Base-by-base conservation (phyloP, 2,797 vertebrate species). In the Melanogrammus aeglefinus region DNA sequence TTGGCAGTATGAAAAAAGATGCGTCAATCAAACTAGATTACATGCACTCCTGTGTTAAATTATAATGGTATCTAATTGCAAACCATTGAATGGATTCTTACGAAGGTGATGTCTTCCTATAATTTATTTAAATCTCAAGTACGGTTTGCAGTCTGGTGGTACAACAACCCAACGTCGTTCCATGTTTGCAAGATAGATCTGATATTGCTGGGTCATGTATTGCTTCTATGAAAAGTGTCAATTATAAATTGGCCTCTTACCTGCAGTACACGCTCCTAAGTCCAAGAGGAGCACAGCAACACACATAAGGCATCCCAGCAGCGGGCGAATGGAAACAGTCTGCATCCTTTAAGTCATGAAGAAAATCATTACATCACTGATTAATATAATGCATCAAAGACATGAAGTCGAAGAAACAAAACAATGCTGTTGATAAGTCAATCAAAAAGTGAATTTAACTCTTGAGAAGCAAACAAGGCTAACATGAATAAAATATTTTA, bases 221-320 rank as follows among this genome's bases (percentile, higher is more conserved):
- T 74, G 24, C 73, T 75, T 21, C 31, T 9, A 12, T 16, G 47
- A 75, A 79, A 24, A 31, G 6, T 76, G 2, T 74, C 1, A 57
- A 9, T n/a, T 8, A 81, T 74, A 38, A 79, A 78, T 75, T 10
- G 44, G 16, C 73, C 31, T 38, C 84, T 90, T 93, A 95, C 94
- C 92, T 91, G 92, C 88, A 81, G 85, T 75, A 78, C 90, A 92
- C 31, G 80, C 73, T 44, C 84, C 85, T 44, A 84, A 72, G 31
- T 85, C 66, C 79, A 94, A 76, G 77, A 93, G 78, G 85, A 89
- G 73, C 18, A 84, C 85, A 76, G 82, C 57, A 16, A 82, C 76
- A 75, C 89, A 81, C 8, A 91, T 9, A 73, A 88, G 83, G 75
- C 90, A 82, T 51, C 51, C 83, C 38, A 85, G 77, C 41, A 86